Evolutionary conservation across 1,140 invertebrate genomes (phyloP), one percentile per base, ranked within the genome.

Genomic region (Hesperophylax magnus): DNA sequence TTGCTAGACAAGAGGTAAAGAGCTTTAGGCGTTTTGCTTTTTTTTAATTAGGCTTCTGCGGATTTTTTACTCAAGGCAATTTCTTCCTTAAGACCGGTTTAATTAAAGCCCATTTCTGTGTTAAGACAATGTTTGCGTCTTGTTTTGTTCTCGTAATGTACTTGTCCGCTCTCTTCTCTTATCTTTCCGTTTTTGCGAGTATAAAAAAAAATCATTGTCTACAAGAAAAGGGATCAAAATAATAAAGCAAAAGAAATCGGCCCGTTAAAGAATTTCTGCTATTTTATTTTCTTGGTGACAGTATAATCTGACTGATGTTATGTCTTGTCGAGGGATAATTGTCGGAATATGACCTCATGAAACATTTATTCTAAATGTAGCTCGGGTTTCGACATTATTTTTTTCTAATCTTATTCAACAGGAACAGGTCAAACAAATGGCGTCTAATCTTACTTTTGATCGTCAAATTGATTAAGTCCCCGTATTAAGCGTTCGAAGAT

Each of bases 41-140:
- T 27, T 31, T n/a, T 67, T 67, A 27, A 27, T 67, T 34, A 47
- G 39, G n/a, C 56, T 22, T 22, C 63, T 6, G 63, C 27, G 27
- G 24, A 34, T 47, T 47, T 47, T 47, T 47, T 14, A 11, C 11
- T 47, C 39, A 47, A 67, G 31, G 63, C 63, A 67, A 67, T 67
- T 34, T n/a, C 27, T 67, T 67, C 63, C 31, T 17, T 67, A n/a
- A 22, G 22, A 31, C 63, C 27, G 22, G 63, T 67, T 67, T 67
- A 67, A 65, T 65, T 65, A 65, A 24, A 65, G 27, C 22, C 61
- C 61, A 65, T 65, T 65, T 65, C 17, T 65, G 61, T 65, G 61
- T 65, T 27, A 65, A 65, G 63, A 7, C 22, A 34, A 39, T 67
- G 27, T 67, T 67, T 67, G 22, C 24, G 63, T 14, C 63, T 22